Evolutionary conservation across 2,113 vertebrate genomes (phyloP), one percentile per base, ranked within the genome.

Genomic region (Buteo buteo): DNA sequence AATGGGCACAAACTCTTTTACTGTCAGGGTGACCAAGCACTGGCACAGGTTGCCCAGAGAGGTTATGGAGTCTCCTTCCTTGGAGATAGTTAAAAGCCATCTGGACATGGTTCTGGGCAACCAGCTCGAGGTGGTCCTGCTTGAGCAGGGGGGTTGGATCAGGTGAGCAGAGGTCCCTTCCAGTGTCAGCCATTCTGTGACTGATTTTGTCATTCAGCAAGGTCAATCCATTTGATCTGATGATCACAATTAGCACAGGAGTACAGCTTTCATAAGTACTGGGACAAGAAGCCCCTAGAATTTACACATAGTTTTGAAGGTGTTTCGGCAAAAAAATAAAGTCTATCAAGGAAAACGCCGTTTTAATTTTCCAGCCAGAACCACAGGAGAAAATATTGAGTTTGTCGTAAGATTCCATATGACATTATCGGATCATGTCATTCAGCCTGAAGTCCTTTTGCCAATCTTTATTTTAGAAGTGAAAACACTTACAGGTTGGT

Each of bases 71-170:
- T 64, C 31, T 66, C 10, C 25, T 31, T 44, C 19, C 19, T n/a
- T 34, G 36, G 16, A 77, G 24, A 45, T 1, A 64, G 19, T 29
- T 34, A 57, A 58, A 77, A 77, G 9, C 29, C 13, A 8, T 16
- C 40, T 54, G 13, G 19, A n/a, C 6, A 17, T 32, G 8, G 10
- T 67, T 8, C 22, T 55, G 13, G 15, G 21, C n/a, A 66, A 61
- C 1, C 0, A 2, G 10, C 18, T 76, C 0, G 0, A 47, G 13
- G 38, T 65, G 28, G 11, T 16, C 7, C 15, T n/a, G 3, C 6
- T 19, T 54, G 21, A 69, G 32, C 9, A 38, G 4, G 5, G 5
- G 3, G 2, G 5, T 10, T 36, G 12, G 16, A 55, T 72, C 26
- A 42, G 28, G 19, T 50, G 49, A 70, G 19, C 28, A 57, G n/a